Conservation (phyloP, 2,888 invertebrate genomes). For the Caenorhabditis imperialis region DNA sequence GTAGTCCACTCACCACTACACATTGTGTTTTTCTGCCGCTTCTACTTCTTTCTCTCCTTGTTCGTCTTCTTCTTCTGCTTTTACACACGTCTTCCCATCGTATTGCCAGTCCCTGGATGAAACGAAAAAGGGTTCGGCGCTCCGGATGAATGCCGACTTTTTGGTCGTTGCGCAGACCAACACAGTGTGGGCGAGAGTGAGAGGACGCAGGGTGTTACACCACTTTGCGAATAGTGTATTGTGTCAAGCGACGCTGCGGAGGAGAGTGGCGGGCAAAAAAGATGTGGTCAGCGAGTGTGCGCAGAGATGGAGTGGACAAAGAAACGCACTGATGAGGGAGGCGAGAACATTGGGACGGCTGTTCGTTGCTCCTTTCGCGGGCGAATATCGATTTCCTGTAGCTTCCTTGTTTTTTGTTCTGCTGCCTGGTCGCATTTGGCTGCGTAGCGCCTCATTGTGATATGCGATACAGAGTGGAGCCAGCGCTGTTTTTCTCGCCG, state of each 20-base stretch:
- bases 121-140: constrained; percentile 21
- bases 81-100: constrained; percentile 40
- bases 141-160: constrained; percentile 18
- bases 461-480: too few species aligned
- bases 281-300: constrained; percentile 5
- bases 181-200: constrained; percentile 4
- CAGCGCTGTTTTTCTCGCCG: too few species aligned
- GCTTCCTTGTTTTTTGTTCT: too few species aligned
- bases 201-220: background rate
- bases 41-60: constrained; percentile 13
- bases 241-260: too few species aligned
- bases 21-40: too few species aligned
- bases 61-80: background rate
- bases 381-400: background rate
- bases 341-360: constrained; percentile 3
- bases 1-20: constrained; percentile 45
- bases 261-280: too few species aligned
- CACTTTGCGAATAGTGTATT: too few species aligned
- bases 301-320: constrained; percentile 5
- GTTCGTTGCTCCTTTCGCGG: constrained; percentile 3
- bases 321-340: constrained; percentile 19
- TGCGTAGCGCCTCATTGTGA: too few species aligned
- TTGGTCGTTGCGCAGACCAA: constrained; percentile 28
- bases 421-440: too few species aligned
- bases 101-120: constrained; percentile 22